Conservation (phyloP, 2,888 invertebrate genomes). For the Eustalomyia histrio region DNA sequence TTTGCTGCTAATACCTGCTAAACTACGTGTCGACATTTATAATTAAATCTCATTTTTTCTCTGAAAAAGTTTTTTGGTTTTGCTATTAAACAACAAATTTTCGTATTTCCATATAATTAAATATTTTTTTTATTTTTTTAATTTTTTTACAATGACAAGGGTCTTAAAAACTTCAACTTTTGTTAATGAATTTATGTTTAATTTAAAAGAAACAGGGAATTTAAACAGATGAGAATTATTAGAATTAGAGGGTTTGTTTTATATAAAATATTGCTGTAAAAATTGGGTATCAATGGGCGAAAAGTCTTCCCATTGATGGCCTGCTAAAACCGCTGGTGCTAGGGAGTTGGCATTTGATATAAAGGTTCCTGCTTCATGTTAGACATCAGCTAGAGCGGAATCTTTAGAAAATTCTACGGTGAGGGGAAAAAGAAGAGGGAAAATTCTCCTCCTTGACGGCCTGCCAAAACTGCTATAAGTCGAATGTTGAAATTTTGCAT, state of each 20-base stretch:
- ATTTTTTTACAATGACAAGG: conserved; percentile 59
- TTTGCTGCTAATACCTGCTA: conserved; percentile 60
- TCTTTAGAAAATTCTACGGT: too few species aligned
- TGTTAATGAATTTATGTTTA: conserved; percentile 64
- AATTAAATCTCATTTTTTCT: conserved; percentile 59
- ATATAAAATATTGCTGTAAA: neutral
- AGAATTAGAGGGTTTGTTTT: neutral
- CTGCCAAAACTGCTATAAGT: too few species aligned
- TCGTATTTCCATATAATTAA: conserved; percentile 55
- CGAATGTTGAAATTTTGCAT: too few species aligned
- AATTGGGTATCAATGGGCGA: too few species aligned
- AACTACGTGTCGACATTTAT: conserved; percentile 66
- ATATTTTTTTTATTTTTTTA: conserved; percentile 62
- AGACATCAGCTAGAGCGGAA: too few species aligned
- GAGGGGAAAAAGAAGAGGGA: too few species aligned
- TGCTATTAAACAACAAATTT: conserved; percentile 44
- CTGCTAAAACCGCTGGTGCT: too few species aligned
- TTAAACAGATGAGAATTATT: conserved; percentile 50
- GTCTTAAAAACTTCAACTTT: conserved; percentile 47
- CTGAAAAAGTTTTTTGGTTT: conserved; percentile 52
- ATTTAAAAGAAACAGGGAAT: conserved; percentile 48
- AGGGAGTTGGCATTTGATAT: too few species aligned
- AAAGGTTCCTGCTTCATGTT: too few species aligned
- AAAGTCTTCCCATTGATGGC: too few species aligned
- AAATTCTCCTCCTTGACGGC: too few species aligned